Conservation (phyloP, 2,113 vertebrate species). For the Microcebus tavaratra region DNA sequence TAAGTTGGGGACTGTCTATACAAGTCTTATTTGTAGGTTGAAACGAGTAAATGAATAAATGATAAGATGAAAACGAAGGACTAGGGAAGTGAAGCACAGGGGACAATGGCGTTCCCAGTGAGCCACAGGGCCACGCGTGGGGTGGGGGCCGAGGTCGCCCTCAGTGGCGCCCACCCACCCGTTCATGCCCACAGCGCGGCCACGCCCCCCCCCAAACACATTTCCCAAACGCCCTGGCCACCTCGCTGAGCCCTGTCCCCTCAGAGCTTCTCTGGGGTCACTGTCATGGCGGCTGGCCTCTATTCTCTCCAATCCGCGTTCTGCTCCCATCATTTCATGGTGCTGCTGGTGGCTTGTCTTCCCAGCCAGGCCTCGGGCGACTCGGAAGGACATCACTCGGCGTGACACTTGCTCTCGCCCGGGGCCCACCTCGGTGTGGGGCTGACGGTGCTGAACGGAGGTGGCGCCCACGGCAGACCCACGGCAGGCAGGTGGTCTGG, state of each 20-base stretch:
- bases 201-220: fast-evolving
- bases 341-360: neutral
- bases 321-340: neutral
- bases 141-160: neutral
- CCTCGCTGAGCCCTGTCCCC: neutral
- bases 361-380: neutral
- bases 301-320: neutral
- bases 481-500: no score
- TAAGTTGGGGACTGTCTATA: no score
- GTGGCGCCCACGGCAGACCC: fast-evolving
- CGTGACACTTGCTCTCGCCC: neutral
- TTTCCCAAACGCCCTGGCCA: fast-evolving
- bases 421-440: neutral
- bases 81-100: neutral
- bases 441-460: no score
- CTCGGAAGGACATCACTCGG: neutral
- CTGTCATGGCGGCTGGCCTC: no score
- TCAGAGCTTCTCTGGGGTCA: neutral
- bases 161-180: no score
- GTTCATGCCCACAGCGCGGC: neutral
- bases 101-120: no score
- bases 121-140: neutral
- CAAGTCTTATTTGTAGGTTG: neutral
- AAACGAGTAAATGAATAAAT: neutral
- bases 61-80: no score